Evolutionary conservation across 2,888 invertebrate species (phyloP).

Genomic region (Hyposoter dolosus): DNA sequence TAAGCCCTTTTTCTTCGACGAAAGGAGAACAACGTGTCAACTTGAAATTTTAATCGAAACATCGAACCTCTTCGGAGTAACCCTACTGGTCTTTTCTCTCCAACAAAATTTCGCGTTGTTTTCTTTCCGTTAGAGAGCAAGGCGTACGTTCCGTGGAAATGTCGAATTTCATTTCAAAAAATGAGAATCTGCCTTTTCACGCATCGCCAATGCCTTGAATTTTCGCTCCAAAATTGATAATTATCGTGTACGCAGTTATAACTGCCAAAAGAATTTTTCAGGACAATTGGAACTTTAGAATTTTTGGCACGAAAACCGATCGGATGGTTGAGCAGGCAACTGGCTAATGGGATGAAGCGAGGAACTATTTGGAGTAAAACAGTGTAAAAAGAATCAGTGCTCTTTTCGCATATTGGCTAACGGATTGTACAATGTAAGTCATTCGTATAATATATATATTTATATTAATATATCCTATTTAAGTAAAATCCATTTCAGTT

Average conservation of each 20-base stretch:
- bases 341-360: slow-evolving; percentile 59
- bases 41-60: too few relatives aligned
- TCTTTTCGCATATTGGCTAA: slow-evolving; percentile 72
- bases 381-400: slow-evolving; percentile 79
- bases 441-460: slow-evolving; percentile 30
- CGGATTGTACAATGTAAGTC: slow-evolving; percentile 73
- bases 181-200: background rate
- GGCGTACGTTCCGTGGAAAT: background rate
- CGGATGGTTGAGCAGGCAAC: background rate
- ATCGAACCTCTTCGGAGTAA: too few relatives aligned
- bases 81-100: background rate
- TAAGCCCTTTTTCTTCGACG: too few relatives aligned
- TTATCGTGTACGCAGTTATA: background rate
- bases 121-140: background rate
- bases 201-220: background rate
- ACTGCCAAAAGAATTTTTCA: background rate
- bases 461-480: slow-evolving; percentile 54
- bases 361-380: slow-evolving; percentile 71
- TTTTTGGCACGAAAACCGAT: background rate
- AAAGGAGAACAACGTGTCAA: too few relatives aligned
- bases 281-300: background rate
- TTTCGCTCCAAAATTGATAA: background rate
- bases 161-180: background rate
- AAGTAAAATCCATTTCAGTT: slow-evolving; percentile 60
- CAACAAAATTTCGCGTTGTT: background rate